Evolutionary conservation across 2,888 invertebrate species (phyloP), one percentile per base, ranked within the genome.

Genomic region (Rhyacophila evoluta): DNA sequence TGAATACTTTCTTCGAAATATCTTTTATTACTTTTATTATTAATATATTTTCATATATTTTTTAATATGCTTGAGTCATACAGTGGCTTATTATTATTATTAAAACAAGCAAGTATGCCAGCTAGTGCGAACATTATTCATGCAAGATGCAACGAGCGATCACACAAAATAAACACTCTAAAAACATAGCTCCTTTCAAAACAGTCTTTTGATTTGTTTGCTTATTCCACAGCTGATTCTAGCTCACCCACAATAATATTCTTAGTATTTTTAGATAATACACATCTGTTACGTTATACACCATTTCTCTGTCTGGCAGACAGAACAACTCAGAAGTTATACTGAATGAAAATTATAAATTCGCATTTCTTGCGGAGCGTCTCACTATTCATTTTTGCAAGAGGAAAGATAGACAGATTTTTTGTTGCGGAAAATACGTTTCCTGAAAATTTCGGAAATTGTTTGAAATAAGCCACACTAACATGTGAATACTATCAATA

Each of bases 141-240:
- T 25, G 19, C 55, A 55, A 12, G 55, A 55, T 55, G 55, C 55
- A 55, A 55, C 19, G 55, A 55, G 55, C 5, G 25, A 4, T 55
- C 25, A 19, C 19, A 55, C 55, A 55, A 55, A 55, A 55, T 55
- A 55, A 55, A 55, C 55, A 55, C 55, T 55, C 55, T 6, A 55
- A 55, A 19, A 19, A 15, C 10, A 55, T 19, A 55, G 55, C 55
- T 55, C 55, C 55, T 25, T 55, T 55, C 55, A 55, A 55, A 55
- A 55, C 55, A 55, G 55, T 55, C 55, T 55, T 55, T 55, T 55
- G 55, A 55, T 55, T 55, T 55, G 55, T 55, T 55, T 55, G 55
- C 55, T 55, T 55, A 55, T 55, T 55, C 55, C 55, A 8, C 55
- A 55, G 55, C 55, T 55, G 55, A 55, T 55, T 55, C 55, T 55